These are phyloP conservation scores for Crocuta crocuta DNA, from an alignment of 2,113 vertebrate genomes.

Conservation along the genomic window DNA sequence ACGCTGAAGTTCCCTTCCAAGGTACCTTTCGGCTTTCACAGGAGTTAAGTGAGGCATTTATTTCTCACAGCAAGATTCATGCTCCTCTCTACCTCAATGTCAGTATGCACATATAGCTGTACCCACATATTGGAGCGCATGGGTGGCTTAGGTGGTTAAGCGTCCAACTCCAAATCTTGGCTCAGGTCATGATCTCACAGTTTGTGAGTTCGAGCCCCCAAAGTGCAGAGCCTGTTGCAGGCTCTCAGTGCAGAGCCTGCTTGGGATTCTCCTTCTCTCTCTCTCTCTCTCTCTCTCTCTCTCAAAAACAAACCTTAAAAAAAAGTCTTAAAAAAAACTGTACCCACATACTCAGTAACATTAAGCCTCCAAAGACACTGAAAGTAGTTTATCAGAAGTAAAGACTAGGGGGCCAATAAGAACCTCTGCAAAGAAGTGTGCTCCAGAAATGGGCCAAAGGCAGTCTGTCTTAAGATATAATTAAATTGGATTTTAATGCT, in stretches of 20 bases:
- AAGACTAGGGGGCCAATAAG: background rate
- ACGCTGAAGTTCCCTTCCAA: background rate
- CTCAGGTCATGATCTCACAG: no score
- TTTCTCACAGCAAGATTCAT: background rate
- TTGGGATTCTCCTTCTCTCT: no score
- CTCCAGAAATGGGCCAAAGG: background rate
- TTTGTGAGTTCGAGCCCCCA: no score
- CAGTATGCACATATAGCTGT: background rate
- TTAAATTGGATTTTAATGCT: background rate
- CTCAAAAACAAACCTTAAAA: no score
- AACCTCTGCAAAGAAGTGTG: background rate
- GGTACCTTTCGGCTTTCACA: background rate
- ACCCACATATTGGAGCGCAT: background rate
- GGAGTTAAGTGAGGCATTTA: background rate
- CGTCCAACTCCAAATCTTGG: no score
- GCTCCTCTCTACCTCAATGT: background rate
- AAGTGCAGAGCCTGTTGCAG: no score
- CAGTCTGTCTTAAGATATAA: background rate
- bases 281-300: no score
- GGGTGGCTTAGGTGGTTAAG: no score
- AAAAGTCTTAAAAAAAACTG: background rate
- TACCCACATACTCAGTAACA: background rate
- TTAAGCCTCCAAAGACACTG: background rate
- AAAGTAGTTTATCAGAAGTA: background rate
- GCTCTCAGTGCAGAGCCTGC: no score